Conservation (phyloP, 1,140 invertebrate genomes). For the Drosophila simulans region DNA sequence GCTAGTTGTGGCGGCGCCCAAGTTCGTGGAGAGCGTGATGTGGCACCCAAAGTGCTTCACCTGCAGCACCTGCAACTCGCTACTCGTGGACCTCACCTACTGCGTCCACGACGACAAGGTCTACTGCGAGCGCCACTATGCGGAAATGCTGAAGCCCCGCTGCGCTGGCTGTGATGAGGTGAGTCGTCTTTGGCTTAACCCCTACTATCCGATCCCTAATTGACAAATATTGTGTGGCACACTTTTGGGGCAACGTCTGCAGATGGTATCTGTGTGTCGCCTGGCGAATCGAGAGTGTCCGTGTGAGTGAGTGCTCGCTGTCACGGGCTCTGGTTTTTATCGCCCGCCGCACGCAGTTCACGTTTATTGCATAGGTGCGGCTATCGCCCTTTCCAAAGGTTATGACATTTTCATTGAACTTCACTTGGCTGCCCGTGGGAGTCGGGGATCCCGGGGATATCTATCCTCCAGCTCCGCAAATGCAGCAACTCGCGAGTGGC, state of each 20-base stretch:
- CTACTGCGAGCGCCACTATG: conserved; percentile 97
- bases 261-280: conserved; percentile 19
- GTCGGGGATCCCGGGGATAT: conserved; percentile 4
- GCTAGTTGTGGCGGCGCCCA: conserved; percentile 85
- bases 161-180: conserved; percentile 98
- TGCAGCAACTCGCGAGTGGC: conserved; percentile 26
- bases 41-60: conserved; percentile 96
- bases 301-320: conserved; percentile 43
- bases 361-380: conserved; percentile 70
- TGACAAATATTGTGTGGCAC: conserved; percentile 62
- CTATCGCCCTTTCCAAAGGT: conserved; percentile 28
- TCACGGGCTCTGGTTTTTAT: conserved; percentile 59
- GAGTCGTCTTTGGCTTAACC: conserved; percentile 82
- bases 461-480: conserved; percentile 33
- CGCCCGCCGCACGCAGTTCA: conserved; percentile 60
- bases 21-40: conserved; percentile 86
- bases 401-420: conserved; percentile 75
- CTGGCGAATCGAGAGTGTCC: conserved; percentile 7
- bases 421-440: conserved; percentile 52
- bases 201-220: conserved; percentile 42
- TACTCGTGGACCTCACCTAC: conserved; percentile 96
- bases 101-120: conserved; percentile 94
- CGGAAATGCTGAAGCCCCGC: conserved; percentile 95
- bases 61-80: conserved; percentile 93
- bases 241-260: conserved; percentile 53